phyloP scores from a whole-genome alignment of 2,888 invertebrate genomes.

The Oscheius myriophilus region DNA sequence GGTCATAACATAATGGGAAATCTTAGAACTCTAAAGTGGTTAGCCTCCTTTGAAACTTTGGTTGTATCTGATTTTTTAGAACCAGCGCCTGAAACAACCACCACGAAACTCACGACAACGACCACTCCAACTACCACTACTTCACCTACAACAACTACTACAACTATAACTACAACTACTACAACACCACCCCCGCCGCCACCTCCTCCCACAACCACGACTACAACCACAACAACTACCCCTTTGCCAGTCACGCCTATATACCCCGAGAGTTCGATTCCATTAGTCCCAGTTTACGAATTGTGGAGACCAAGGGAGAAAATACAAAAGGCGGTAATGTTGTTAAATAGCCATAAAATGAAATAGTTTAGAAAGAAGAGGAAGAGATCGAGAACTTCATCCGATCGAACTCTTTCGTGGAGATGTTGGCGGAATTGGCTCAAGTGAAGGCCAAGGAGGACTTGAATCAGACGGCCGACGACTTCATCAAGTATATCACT shows the following conservation, averaged over 20 bases:
- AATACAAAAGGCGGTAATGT: slow-evolving; percentile 1
- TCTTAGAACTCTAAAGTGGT: too few species aligned
- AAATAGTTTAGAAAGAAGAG: not conserved
- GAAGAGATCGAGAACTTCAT: slow-evolving; percentile 36
- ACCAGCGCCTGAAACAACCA: not conserved
- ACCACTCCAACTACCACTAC: slow-evolving; percentile 16
- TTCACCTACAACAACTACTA: slow-evolving; percentile 23
- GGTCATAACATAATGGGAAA: too few species aligned
- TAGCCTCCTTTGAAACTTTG: too few species aligned
- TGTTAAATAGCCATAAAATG: not conserved
- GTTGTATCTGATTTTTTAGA: too few species aligned
- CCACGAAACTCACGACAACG: slow-evolving; percentile 16
- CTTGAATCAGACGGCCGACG: slow-evolving; percentile 23
- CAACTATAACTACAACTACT: slow-evolving; percentile 17
- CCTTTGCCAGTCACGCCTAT: slow-evolving; percentile 32
- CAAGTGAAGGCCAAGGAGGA: slow-evolving; percentile 48
- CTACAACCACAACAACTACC: slow-evolving; percentile 8
- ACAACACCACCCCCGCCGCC: slow-evolving; percentile 14
- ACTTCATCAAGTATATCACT: slow-evolving; percentile 25
- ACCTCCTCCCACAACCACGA: slow-evolving; percentile 8
- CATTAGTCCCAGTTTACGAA: slow-evolving; percentile 44
- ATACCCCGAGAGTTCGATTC: slow-evolving; percentile 40
- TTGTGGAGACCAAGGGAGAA: slow-evolving; percentile 31
- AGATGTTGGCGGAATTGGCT: slow-evolving; percentile 46
- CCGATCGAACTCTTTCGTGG: slow-evolving; percentile 44